phyloP scores from a whole-genome alignment of 2,888 invertebrate genomes.

The Odiellus spinosus region DNA sequence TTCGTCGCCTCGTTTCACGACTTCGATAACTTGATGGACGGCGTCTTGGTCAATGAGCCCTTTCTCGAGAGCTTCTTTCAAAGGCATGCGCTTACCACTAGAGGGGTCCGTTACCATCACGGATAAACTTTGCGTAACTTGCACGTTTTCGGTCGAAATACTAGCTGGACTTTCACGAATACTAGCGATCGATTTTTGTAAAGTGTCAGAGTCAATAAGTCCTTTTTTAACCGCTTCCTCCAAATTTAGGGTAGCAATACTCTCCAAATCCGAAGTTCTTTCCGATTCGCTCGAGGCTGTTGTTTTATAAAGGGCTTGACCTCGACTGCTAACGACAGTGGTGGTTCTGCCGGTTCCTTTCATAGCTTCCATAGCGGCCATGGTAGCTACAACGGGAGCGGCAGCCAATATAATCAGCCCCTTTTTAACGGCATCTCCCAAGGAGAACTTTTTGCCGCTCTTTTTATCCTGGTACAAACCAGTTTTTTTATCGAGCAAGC shows the following conservation, averaged over 20 bases:
- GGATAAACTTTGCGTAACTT: slow-evolving; percentile 29
- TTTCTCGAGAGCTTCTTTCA: slow-evolving; percentile 25
- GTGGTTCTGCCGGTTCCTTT: not conserved
- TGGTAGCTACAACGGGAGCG: slow-evolving; percentile 1
- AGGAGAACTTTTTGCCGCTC: slow-evolving; percentile 46
- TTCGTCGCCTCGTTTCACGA: not conserved
- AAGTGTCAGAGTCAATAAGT: slow-evolving; percentile 51
- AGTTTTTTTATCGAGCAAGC: slow-evolving; percentile 27
- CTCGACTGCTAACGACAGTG: not conserved
- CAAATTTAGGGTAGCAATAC: slow-evolving; percentile 54
- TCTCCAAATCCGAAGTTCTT: slow-evolving; percentile 41
- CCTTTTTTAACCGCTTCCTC: slow-evolving; percentile 79
- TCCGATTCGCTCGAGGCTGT: not conserved
- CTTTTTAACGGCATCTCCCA: slow-evolving; percentile 58
- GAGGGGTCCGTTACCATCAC: slow-evolving; percentile 37
- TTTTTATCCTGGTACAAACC: slow-evolving; percentile 60
- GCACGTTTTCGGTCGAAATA: slow-evolving; percentile 55
- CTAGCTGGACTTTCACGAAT: slow-evolving; percentile 67
- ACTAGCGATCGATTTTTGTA: slow-evolving; percentile 78
- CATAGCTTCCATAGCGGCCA: not conserved
- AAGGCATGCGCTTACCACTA: slow-evolving; percentile 29
- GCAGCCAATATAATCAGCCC: slow-evolving; percentile 4
- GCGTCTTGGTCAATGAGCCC: slow-evolving; percentile 28
- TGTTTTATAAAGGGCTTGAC: not conserved
- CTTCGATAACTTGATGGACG: slow-evolving; percentile 7